These are phyloP conservation scores for Percina caprodes DNA, from an alignment of 2,113 vertebrate genomes.

Conservation along the genomic window DNA sequence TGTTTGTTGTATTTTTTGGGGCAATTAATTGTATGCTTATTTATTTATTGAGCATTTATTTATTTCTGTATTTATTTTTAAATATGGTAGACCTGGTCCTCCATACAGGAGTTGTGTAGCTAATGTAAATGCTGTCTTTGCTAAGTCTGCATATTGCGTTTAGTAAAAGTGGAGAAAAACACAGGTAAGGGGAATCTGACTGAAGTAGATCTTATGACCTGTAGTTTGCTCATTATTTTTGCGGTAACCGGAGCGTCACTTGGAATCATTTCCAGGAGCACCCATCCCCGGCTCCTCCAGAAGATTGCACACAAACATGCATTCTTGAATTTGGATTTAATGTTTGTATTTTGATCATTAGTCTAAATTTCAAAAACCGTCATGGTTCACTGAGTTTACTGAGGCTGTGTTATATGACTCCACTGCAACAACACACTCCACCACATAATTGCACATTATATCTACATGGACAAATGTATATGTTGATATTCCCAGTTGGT, in stretches of 20 bases:
- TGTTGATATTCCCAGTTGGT: constrained; percentile 45
- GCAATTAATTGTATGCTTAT: too few relatives aligned
- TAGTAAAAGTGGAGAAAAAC: constrained; percentile 22
- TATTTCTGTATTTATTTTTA: too few relatives aligned
- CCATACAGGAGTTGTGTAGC: constrained; percentile 22
- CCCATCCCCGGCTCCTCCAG: constrained; percentile 27
- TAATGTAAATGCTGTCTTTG: constrained; percentile 58
- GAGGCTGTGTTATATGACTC: constrained; percentile 27
- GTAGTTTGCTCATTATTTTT: constrained; percentile 69
- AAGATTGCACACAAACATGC: constrained; percentile 40
- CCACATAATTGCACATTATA: constrained; percentile 61
- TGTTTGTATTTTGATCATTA: constrained; percentile 34
- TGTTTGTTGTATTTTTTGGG: too few relatives aligned
- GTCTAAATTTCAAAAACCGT: constrained; percentile 44
- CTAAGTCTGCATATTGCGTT: constrained; percentile 24
- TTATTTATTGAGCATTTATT: too few relatives aligned
- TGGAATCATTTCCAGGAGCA: constrained; percentile 53
- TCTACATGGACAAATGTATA: constrained; percentile 46
- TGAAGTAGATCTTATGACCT: constrained; percentile 54
- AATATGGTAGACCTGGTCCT: too few relatives aligned
- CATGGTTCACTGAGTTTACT: constrained; percentile 31
- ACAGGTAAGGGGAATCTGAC: constrained; percentile 20
- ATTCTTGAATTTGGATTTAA: constrained; percentile 34
- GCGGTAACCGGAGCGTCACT: constrained; percentile 55
- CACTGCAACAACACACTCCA: constrained; percentile 21